Evolutionary conservation across 2,113 vertebrate genomes (phyloP).

Genomic region (Anguilla rostrata): DNA sequence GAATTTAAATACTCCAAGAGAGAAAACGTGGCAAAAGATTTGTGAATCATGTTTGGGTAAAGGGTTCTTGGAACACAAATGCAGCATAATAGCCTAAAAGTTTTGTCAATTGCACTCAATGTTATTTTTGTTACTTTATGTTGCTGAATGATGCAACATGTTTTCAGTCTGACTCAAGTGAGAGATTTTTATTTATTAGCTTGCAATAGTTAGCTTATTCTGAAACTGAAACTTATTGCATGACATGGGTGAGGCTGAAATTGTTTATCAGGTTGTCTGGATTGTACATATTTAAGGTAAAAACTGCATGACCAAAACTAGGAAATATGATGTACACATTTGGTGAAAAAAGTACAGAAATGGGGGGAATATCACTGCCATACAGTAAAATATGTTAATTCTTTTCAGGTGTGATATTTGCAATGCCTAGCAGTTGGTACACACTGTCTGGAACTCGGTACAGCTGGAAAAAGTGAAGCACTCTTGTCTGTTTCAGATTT

Average conservation of each 20-base stretch:
- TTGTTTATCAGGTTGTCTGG: background rate
- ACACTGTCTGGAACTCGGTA: background rate
- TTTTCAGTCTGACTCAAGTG: background rate
- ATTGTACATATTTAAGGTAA: background rate
- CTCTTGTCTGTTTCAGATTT: background rate
- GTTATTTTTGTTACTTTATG: background rate
- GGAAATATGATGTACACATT: background rate
- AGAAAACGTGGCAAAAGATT: too few relatives aligned
- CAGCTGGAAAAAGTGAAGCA: background rate
- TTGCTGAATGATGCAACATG: too few relatives aligned
- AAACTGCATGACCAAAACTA: background rate
- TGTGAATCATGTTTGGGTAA: too few relatives aligned
- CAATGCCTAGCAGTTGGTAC: background rate
- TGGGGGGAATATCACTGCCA: background rate
- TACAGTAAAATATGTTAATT: background rate
- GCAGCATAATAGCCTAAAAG: too few relatives aligned
- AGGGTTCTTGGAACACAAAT: too few relatives aligned
- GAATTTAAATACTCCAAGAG: too few relatives aligned
- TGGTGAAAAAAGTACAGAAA: background rate
- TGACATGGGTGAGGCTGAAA: too few relatives aligned
- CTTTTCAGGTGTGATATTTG: background rate
- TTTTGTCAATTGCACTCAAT: too few relatives aligned
- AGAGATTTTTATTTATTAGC: background rate
- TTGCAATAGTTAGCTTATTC: background rate
- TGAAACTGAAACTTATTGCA: too few relatives aligned